Conservation (phyloP, 2,113 vertebrate species). For the Dicerorhinus sumatrensis region DNA sequence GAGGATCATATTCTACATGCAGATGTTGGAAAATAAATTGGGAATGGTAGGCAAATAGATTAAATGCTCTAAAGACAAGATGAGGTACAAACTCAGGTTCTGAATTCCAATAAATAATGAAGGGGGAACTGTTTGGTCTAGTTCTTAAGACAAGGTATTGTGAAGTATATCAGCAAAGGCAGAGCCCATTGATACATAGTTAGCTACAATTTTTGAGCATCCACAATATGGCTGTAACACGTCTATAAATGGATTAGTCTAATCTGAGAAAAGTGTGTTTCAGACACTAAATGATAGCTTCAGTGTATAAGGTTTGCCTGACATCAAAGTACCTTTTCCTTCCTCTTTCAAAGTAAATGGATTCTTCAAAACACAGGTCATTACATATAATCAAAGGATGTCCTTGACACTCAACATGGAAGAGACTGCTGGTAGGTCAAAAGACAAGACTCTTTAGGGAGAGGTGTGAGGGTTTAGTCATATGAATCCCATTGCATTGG, state of each 20-base stretch:
- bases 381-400: conserved; percentile 13
- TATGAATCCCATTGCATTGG: not conserved
- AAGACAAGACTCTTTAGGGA: not conserved
- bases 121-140: not conserved
- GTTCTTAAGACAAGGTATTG: not conserved
- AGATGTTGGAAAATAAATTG: not conserved
- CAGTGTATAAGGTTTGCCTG: not conserved
- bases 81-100: not conserved
- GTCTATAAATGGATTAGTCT: not conserved
- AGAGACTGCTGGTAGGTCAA: not conserved
- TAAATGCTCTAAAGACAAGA: not conserved
- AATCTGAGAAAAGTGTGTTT: not conserved
- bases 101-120: not conserved
- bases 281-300: not conserved
- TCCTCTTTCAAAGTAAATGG: conserved; percentile 39
- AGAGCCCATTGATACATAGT: not conserved
- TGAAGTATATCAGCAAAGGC: not conserved
- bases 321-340: not conserved
- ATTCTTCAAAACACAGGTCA: not conserved
- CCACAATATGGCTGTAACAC: not conserved
- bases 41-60: not conserved
- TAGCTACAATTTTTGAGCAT: not conserved
- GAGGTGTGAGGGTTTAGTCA: not conserved
- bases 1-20: not conserved
- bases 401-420: not conserved